Evolutionary conservation across 2,113 vertebrate genomes (phyloP), one percentile per base, ranked within the genome.

Genomic region (Tamias sibiricus): DNA sequence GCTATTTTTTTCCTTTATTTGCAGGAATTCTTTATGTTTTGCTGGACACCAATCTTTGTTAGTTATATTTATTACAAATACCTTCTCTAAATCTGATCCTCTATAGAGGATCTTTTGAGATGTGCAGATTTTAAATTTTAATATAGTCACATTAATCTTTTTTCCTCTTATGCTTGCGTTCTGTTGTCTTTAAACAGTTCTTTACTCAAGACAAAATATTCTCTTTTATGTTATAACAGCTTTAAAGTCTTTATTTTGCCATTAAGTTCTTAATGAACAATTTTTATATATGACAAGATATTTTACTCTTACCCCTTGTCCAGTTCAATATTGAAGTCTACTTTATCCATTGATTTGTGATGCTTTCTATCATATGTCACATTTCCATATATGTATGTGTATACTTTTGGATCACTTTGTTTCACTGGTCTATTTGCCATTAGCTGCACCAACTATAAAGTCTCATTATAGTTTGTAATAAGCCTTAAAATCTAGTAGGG

Each of bases 51-150:
- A 87, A 42, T 59, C 57, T 74, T 68, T 84, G n/a, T 83, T 30
- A 90, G 68, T 44, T 91, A 19, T 26, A 91, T 54, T 3, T 26
- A 76, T 77, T 95, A 91, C 8, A 95, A 86, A 64, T 66, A 83
- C 57, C 77, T 82, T n/a, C 32, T 71, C 75, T 90, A 89, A 89
- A 92, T 85, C 14, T 82, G 77, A 86, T 47, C 69, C 9, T 59
- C 69, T 90, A 86, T 64, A 85, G 6, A 54, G 30, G 47, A 76
- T 86, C 44, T 94, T 83, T 49, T 75, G 71, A 59, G 64, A 93
- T 69, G 42, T 64, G 42, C 92, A 90, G 12, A 66, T 71, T 83
- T 85, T 40, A 74, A 66, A 68, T 84, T 77, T 93, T 95, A 82
- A 87, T 80, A 87, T 14, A 93, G 74, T 93, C 40, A 47, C 26